Conservation (phyloP, 2,797 vertebrate genomes). For the Lepus townsendii region DNA sequence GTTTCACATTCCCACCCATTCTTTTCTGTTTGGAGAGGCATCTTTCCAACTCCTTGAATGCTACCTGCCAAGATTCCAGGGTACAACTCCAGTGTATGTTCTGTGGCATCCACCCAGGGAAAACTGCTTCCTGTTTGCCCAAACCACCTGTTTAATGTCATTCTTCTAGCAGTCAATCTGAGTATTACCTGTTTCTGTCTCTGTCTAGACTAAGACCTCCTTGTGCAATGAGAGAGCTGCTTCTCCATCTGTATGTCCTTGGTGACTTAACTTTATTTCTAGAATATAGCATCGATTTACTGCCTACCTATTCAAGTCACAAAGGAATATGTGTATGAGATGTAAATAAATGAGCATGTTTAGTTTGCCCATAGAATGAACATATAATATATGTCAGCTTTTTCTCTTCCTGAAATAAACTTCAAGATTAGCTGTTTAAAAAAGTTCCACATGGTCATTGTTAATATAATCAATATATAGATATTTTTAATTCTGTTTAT, state of each 20-base stretch:
- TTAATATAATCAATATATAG: not conserved
- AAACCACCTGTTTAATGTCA: not conserved
- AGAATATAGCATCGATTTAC: not conserved
- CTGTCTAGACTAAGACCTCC: not conserved
- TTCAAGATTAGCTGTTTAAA: not conserved
- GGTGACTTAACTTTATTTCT: not conserved
- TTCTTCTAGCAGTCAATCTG: not conserved
- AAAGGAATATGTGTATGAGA: not conserved
- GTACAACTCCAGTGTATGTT: not conserved
- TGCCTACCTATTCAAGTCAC: not conserved
- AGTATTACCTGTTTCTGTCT: not conserved
- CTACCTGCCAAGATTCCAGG: not conserved
- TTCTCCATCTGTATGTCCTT: not conserved
- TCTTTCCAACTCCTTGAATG: not conserved
- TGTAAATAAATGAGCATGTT: not conserved
- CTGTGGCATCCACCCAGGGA: not conserved
- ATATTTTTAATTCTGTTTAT: constrained; percentile 14
- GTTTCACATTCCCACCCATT: not conserved
- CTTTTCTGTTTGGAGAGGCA: not conserved
- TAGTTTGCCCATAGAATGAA: not conserved
- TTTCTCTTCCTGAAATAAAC: not conserved
- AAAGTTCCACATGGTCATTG: not conserved
- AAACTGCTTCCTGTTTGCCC: not conserved
- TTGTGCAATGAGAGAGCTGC: not conserved
- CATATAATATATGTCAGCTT: not conserved